Evolutionary conservation across 2,888 invertebrate species (phyloP).

Genomic region (Lysandra coridon): DNA sequence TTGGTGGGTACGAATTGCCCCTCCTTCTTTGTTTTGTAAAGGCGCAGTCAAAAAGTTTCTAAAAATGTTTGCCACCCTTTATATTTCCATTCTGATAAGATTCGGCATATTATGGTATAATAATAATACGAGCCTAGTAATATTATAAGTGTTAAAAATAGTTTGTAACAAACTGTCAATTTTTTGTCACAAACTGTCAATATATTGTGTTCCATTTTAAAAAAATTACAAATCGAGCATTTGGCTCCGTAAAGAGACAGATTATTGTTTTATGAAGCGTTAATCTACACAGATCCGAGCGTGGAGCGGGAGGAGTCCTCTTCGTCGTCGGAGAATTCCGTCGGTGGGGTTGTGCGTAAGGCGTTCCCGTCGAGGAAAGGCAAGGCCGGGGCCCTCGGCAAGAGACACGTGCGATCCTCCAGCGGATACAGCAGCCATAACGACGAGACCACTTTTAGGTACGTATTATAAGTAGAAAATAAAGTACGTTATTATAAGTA

Average conservation of each 20-base stretch:
- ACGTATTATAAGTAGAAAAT: background rate
- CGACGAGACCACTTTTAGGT: constrained; percentile 92
- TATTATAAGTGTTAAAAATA: background rate
- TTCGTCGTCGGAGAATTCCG: constrained; percentile 89
- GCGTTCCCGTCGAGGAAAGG: constrained; percentile 85
- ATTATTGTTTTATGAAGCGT: constrained; percentile 18
- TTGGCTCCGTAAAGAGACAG: constrained; percentile 10
- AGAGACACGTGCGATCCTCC: constrained; percentile 88
- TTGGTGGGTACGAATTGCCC: too few relatives aligned
- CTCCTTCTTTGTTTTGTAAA: too few relatives aligned
- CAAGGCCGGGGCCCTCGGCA: constrained; percentile 83
- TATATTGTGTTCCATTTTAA: background rate
- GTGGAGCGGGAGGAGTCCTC: constrained; percentile 88
- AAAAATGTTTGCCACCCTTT: too few relatives aligned
- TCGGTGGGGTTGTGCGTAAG: constrained; percentile 84
- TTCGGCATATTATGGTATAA: too few relatives aligned
- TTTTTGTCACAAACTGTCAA: constrained; percentile 1
- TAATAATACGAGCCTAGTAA: background rate
- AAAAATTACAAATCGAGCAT: background rate
- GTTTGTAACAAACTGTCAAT: background rate
- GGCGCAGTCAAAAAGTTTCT: too few relatives aligned
- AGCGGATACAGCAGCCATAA: constrained; percentile 92
- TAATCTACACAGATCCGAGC: constrained; percentile 59
- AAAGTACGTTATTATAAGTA: background rate
- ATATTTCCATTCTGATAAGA: too few relatives aligned